These are phyloP conservation scores for Ferrisia virgata DNA, from an alignment of 2,888 invertebrate species.

Conservation along the genomic window DNA sequence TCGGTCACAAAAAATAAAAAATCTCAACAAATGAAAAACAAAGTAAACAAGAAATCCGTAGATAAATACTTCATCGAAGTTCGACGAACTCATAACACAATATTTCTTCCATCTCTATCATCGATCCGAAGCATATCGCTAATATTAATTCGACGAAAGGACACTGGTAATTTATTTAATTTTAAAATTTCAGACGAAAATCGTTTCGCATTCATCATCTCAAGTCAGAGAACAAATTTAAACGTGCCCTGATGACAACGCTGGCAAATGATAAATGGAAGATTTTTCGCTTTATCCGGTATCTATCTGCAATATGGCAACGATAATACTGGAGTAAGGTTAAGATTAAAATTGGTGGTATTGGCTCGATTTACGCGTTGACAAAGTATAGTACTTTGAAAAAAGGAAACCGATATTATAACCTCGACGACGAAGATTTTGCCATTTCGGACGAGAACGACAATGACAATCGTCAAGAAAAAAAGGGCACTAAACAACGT, in stretches of 20 bases:
- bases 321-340: background rate
- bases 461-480: background rate
- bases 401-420: background rate
- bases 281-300: background rate
- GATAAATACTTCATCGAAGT: background rate
- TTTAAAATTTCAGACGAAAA: background rate
- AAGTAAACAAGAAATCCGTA: too few relatives aligned
- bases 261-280: background rate
- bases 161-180: background rate
- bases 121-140: background rate
- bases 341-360: background rate
- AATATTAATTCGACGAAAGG: background rate
- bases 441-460: background rate
- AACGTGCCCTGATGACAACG: background rate
- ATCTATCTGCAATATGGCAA: background rate
- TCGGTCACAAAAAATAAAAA: too few relatives aligned
- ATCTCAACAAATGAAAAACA: too few relatives aligned
- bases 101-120: background rate
- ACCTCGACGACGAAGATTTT: too few relatives aligned
- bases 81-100: background rate
- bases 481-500: background rate
- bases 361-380: background rate
- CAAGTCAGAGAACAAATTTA: background rate
- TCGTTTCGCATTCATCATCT: background rate
- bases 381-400: too few relatives aligned